phyloP scores from a whole-genome alignment of 2,797 vertebrate species.

The Vipera ursinii region DNA sequence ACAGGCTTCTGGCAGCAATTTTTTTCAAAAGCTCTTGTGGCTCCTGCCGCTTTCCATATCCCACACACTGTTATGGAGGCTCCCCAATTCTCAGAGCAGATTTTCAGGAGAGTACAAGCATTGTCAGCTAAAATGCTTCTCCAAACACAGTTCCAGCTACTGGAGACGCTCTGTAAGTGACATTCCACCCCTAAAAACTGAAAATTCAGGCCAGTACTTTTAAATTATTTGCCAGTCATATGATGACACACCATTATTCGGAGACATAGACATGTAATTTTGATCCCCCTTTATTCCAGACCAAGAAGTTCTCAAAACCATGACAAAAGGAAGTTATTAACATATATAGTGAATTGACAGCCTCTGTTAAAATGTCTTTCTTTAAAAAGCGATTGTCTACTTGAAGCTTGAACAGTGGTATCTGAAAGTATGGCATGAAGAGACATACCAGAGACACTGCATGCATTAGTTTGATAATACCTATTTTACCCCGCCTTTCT shows the following conservation, averaged over 20 bases:
- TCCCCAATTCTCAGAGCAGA: neutral
- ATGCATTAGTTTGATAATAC: neutral
- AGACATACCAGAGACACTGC: neutral
- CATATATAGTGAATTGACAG: neutral
- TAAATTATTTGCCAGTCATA: neutral
- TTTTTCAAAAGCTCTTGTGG: neutral
- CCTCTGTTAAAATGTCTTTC: neutral
- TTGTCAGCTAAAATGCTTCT: neutral
- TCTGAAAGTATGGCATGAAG: slow-evolving; percentile 25
- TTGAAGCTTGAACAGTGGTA: slow-evolving; percentile 30
- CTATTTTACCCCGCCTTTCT: neutral
- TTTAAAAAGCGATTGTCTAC: neutral
- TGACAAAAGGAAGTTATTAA: neutral
- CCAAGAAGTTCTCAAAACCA: neutral
- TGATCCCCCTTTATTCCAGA: neutral
- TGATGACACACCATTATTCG: neutral
- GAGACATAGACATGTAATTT: neutral
- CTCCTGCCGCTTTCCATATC: neutral
- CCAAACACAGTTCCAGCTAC: neutral
- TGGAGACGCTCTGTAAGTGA: neutral
- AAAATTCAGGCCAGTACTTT: neutral
- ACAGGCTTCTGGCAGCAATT: neutral
- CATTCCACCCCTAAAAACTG: too few relatives aligned
- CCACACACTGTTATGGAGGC: neutral
- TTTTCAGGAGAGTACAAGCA: neutral